Evolutionary conservation across 2,113 vertebrate genomes (phyloP).

Genomic region (Equus przewalskii): DNA sequence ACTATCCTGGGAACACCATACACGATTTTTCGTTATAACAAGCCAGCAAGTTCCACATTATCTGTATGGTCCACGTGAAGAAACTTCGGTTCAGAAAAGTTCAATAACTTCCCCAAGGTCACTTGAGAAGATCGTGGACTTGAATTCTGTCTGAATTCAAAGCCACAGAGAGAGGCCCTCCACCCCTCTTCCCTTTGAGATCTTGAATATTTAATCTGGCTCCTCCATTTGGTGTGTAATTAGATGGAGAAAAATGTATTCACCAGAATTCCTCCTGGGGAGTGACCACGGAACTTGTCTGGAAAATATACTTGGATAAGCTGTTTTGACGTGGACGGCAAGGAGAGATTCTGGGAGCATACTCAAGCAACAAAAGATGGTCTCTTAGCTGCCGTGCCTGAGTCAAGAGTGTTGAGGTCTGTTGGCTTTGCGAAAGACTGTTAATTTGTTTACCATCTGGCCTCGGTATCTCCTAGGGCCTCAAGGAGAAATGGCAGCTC

Average conservation of each 20-base stretch:
- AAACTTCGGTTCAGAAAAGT: neutral
- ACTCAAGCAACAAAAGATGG: neutral
- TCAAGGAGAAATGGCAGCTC: neutral
- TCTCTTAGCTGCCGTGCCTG: neutral
- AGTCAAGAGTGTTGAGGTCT: neutral
- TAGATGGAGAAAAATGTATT: slow-evolving; percentile 37
- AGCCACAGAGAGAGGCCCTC: neutral
- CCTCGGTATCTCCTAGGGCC: neutral
- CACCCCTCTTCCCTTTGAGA: neutral
- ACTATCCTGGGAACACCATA: neutral
- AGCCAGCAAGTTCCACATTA: neutral
- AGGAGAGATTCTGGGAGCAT: neutral
- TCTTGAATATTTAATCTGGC: slow-evolving; percentile 46
- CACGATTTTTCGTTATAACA: neutral
- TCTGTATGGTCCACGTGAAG: too few species aligned
- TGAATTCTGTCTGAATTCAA: neutral
- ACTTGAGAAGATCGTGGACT: neutral
- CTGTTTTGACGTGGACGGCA: neutral
- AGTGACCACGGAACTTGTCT: slow-evolving; percentile 5
- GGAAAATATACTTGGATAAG: neutral
- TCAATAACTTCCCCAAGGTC: neutral
- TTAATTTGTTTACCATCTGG: neutral
- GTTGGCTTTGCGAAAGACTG: neutral
- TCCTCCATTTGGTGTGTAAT: slow-evolving; percentile 7
- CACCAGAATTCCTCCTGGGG: neutral